Evolutionary conservation across 2,113 vertebrate genomes (phyloP).

Genomic region (Cyanistes caeruleus): DNA sequence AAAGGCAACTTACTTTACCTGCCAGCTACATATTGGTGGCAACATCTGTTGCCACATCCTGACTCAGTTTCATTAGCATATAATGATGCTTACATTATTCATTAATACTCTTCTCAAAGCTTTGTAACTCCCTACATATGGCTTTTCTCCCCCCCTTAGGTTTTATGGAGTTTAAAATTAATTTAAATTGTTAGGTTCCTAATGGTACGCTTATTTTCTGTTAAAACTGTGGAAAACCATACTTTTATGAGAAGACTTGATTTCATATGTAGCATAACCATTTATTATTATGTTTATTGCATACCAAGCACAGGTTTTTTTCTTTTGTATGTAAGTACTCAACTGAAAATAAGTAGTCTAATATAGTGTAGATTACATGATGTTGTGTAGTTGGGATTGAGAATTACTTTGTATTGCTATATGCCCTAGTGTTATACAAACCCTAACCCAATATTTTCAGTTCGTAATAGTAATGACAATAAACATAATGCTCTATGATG

Average conservation of each 20-base stretch:
- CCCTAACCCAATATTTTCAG: not conserved
- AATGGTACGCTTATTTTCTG: not conserved
- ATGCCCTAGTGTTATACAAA: not conserved
- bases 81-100: not conserved
- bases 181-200: not conserved
- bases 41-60: not conserved
- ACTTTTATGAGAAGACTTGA: not conserved
- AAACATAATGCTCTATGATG: not conserved
- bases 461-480: not conserved
- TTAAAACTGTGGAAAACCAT: not conserved
- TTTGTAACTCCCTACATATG: not conserved
- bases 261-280: not conserved
- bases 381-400: not conserved
- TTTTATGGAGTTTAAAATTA: not conserved
- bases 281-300: not conserved
- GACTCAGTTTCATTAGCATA: not conserved
- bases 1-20: not conserved
- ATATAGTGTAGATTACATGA: not conserved
- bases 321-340: not conserved
- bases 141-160: rapidly evolving
- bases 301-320: not conserved
- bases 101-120: not conserved
- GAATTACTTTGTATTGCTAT: not conserved
- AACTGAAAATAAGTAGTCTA: not conserved
- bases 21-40: not conserved